phyloP scores from a whole-genome alignment of 2,113 vertebrate genomes.

The Aix galericulata region DNA sequence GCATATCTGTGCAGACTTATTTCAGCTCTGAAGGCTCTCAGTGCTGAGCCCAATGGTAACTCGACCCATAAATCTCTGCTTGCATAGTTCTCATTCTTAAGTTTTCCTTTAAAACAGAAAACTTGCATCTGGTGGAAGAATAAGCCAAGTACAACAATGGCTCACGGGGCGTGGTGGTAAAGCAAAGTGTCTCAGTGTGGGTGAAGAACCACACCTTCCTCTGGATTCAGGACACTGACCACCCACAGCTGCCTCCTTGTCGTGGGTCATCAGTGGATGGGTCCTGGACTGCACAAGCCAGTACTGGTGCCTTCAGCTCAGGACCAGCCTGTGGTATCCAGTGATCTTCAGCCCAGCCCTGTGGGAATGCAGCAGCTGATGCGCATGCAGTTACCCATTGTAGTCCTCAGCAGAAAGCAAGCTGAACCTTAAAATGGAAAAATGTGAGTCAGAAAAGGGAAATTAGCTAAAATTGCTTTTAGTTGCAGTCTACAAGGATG shows the following conservation, averaged over 20 bases:
- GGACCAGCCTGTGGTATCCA: not conserved
- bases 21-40: not conserved
- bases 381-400: accelerated
- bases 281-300: not conserved
- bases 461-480: not conserved
- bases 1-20: not conserved
- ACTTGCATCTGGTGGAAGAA: constrained; percentile 35
- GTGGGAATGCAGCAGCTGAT: not conserved
- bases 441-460: not conserved
- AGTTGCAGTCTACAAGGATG: not conserved
- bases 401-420: not conserved
- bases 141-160: constrained; percentile 25
- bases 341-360: not conserved
- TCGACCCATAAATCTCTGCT: not conserved
- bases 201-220: not conserved
- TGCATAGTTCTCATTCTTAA: constrained; percentile 22
- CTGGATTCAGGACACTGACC: not conserved
- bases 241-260: not conserved
- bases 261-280: accelerated
- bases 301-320: not conserved
- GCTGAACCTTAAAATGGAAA: not conserved
- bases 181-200: not conserved
- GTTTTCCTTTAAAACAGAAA: constrained; percentile 19
- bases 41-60: not conserved
- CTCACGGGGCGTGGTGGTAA: not conserved